Evolutionary conservation across 2,797 vertebrate genomes (phyloP).

Genomic region (Tenualosa ilisha): DNA sequence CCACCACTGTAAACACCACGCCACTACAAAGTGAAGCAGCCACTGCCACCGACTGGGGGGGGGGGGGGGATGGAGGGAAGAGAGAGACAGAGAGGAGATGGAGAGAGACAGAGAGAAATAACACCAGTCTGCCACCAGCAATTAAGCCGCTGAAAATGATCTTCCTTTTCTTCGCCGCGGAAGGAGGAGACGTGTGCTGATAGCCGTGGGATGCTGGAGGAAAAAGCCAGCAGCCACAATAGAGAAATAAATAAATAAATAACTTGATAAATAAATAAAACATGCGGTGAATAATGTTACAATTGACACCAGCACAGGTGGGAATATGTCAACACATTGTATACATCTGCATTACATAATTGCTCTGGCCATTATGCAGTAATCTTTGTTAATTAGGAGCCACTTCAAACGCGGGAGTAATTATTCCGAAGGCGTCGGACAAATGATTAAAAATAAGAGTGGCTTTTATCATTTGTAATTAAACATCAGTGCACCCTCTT

Average conservation of each 20-base stretch:
- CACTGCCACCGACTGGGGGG: conserved; percentile 39
- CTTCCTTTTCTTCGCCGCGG: conserved; percentile 43
- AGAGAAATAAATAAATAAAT: neutral
- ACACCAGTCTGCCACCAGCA: conserved; percentile 45
- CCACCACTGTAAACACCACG: conserved; percentile 49
- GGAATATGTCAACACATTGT: conserved; percentile 65
- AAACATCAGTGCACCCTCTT: neutral
- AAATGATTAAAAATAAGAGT: conserved; percentile 38
- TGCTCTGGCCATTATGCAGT: conserved; percentile 68
- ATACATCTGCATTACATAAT: conserved; percentile 60
- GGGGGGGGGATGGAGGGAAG: neutral
- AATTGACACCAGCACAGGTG: conserved; percentile 73
- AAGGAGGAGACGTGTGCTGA: conserved; percentile 59
- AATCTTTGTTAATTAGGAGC: conserved; percentile 72
- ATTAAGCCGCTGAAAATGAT: conserved; percentile 53
- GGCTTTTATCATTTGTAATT: conserved; percentile 40
- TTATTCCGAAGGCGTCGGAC: conserved; percentile 26
- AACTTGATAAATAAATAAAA: conserved; percentile 53
- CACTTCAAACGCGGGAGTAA: conserved; percentile 56
- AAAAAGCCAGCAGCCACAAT: conserved; percentile 47
- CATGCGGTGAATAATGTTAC: conserved; percentile 65
- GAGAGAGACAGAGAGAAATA: conserved; percentile 39
- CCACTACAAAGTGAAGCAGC: conserved; percentile 55
- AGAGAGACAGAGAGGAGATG: neutral
- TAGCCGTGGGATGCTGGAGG: conserved; percentile 63